Evolutionary conservation across 2,797 vertebrate species (phyloP).

Genomic region (Chloroceryle inda): DNA sequence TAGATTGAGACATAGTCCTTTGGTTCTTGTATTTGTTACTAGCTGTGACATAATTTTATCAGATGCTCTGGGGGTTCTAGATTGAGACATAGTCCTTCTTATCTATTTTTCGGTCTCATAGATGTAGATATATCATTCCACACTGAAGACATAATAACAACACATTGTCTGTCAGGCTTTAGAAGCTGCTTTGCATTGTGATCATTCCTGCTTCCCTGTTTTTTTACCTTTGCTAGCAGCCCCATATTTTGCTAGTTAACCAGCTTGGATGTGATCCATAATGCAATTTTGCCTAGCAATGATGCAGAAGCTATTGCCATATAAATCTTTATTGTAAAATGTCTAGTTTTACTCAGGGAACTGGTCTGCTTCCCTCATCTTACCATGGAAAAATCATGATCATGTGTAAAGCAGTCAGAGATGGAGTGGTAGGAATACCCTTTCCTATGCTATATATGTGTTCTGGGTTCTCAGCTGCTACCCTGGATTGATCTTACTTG

Average conservation of each 20-base stretch:
- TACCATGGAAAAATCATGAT: neutral
- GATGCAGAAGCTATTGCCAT: neutral
- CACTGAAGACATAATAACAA: rapidly evolving
- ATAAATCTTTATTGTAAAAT: neutral
- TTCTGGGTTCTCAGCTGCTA: neutral
- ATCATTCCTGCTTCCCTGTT: neutral
- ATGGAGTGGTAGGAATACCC: neutral
- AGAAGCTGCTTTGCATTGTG: neutral
- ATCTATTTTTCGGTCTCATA: neutral
- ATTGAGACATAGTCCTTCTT: neutral
- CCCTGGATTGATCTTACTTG: neutral
- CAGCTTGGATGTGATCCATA: neutral
- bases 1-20: neutral
- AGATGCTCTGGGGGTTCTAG: neutral
- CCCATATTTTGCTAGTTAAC: neutral
- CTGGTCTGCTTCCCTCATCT: neutral
- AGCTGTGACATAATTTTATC: neutral
- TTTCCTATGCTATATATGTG: neutral
- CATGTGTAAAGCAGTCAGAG: neutral
- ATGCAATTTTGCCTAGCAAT: neutral
- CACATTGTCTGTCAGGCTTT: neutral
- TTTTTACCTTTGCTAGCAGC: neutral
- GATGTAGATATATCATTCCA: neutral
- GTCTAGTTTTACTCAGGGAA: neutral
- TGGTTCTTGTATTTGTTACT: neutral